Conservation (phyloP, 2,797 vertebrate species). For the Silurus lanzhouensis region DNA sequence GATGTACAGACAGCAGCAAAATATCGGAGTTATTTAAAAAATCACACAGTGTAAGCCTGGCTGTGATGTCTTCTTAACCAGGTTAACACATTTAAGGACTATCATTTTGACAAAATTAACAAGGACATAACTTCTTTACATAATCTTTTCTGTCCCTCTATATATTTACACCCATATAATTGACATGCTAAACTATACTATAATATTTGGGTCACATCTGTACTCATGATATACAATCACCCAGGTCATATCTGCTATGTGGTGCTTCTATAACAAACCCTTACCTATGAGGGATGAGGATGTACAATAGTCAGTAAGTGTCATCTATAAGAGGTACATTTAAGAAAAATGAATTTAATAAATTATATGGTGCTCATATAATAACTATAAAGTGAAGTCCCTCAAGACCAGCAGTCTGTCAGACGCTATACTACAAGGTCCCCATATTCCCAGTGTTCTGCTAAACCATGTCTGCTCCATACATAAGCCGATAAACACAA, state of each 20-base stretch:
- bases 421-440: not conserved
- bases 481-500: not conserved
- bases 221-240: too few species aligned
- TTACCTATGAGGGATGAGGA: too few species aligned
- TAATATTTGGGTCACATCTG: too few species aligned
- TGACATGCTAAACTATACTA: too few species aligned
- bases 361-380: not conserved
- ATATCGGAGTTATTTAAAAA: too few species aligned
- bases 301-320: too few species aligned
- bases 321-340: not conserved
- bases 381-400: not conserved
- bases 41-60: too few species aligned
- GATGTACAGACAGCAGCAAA: too few species aligned
- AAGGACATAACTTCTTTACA: not conserved
- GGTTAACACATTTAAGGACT: too few species aligned
- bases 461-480: not conserved
- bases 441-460: not conserved
- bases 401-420: not conserved
- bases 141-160: conserved; percentile 1
- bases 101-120: not conserved
- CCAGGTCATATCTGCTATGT: too few species aligned
- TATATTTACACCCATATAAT: not conserved
- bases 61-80: too few species aligned
- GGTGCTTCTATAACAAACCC: too few species aligned
- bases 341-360: not conserved